A percentile compares a stretch with the other conserved stretches of the same genome.
phyloP scores from a whole-genome alignment of 1,140 invertebrate species.

The Drosophila nigromelanica region DNA sequence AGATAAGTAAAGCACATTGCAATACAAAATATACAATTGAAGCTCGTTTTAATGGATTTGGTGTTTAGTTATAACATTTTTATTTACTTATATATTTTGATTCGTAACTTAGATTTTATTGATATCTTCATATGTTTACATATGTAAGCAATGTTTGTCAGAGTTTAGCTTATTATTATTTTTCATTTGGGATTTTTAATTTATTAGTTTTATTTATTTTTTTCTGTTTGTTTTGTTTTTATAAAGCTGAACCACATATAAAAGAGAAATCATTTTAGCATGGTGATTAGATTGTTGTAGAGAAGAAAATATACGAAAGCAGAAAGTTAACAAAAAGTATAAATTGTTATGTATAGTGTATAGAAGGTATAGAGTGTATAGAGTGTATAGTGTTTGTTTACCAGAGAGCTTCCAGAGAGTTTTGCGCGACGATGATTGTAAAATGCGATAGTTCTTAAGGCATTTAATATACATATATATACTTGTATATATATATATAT shows the following conservation, averaged over 20 bases:
- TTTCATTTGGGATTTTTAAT: constrained; percentile 2
- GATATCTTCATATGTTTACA: constrained; percentile 29
- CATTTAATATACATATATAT: constrained; percentile 26
- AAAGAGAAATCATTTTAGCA: constrained; percentile 83
- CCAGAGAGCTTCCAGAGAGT: constrained; percentile 35
- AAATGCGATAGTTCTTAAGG: constrained; percentile 43
- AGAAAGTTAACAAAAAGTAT: constrained; percentile 38
- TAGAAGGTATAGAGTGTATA: background rate
- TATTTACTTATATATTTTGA: constrained; percentile 9
- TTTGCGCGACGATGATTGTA: constrained; percentile 35
- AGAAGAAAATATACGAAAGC: constrained; percentile 41
- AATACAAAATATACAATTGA: constrained; percentile 20
- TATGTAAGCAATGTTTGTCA: constrained; percentile 29
- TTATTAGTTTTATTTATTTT: constrained; percentile 9
- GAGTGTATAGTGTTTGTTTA: constrained; percentile 24
- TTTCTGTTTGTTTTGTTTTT: constrained; percentile 31
- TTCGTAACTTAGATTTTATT: constrained; percentile 24
- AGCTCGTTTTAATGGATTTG: constrained; percentile 9
- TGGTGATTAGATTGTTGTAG: constrained; percentile 69
- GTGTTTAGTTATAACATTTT: constrained; percentile 36
- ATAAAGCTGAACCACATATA: constrained; percentile 84
- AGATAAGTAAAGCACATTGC: constrained; percentile 16
- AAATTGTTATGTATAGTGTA: constrained; percentile 26
- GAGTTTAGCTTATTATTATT: constrained; percentile 15
- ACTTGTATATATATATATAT: constrained; percentile 21